Percentiles rank a stretch among this genome's conserved stretches.
Evolutionary conservation across 2,113 vertebrate genomes (phyloP).

Genomic region (Toxotes chatareus): DNA sequence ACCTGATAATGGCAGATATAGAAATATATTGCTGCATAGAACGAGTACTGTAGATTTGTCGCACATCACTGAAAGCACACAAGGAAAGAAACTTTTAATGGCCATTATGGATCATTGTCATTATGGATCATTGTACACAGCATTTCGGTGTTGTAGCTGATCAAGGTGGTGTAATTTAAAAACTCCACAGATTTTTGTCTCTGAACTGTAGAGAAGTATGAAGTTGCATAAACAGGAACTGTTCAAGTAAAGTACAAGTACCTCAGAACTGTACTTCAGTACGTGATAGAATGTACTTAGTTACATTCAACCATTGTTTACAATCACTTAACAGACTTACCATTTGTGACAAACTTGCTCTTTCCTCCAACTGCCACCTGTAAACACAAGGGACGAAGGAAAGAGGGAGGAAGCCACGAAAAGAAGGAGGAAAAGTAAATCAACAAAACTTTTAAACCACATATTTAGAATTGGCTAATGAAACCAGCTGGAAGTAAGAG

Average conservation of each 20-base stretch:
- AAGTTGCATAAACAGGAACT: not conserved
- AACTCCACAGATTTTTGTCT: not conserved
- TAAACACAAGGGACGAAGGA: not conserved
- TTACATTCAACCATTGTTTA: not conserved
- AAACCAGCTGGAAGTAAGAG: not conserved
- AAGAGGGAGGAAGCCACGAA: not conserved
- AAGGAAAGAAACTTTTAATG: too few species aligned
- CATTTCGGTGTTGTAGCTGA: too few species aligned
- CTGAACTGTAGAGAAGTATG: not conserved
- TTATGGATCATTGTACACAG: too few species aligned
- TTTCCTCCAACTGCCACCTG: constrained; percentile 77
- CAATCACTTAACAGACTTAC: constrained; percentile 63
- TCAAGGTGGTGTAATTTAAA: too few species aligned
- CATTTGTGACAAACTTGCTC: constrained; percentile 73
- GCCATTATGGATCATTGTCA: too few species aligned
- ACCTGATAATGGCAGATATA: not conserved
- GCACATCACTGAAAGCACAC: too few species aligned
- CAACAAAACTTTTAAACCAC: not conserved
- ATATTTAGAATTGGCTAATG: not conserved
- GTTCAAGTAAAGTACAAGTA: not conserved
- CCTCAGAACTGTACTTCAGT: not conserved
- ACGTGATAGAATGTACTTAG: not conserved
- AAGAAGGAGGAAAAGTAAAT: not conserved
- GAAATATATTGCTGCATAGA: not conserved
- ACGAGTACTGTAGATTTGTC: not conserved